Percentiles rank a stretch among this genome's conserved stretches.
These are phyloP conservation scores for Zaprionus gabonicus DNA, from an alignment of 1,140 invertebrate species.

Conservation along the genomic window DNA sequence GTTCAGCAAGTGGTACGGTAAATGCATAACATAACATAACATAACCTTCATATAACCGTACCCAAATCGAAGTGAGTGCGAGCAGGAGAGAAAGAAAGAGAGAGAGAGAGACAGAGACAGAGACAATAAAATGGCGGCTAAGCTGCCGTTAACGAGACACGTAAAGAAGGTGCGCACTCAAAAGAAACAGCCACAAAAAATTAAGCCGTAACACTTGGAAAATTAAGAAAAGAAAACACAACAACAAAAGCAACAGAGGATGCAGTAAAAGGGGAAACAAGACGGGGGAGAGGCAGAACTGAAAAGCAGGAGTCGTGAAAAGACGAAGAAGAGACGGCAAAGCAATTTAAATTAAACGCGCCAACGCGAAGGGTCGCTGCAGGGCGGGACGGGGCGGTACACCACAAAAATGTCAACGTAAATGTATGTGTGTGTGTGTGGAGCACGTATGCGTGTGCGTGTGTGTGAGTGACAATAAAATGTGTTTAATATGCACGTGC, in stretches of 20 bases:
- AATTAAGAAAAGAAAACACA: conserved; percentile 25
- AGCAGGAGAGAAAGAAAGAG: conserved; percentile 11
- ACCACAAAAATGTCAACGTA: conserved; percentile 56
- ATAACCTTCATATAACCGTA: neutral
- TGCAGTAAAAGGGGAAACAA: neutral
- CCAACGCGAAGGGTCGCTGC: conserved; percentile 36
- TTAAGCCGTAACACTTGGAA: conserved; percentile 33
- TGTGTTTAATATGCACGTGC: conserved; percentile 75
- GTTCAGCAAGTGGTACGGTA: neutral
- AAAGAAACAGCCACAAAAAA: conserved; percentile 37
- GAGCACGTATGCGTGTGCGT: conserved; percentile 23
- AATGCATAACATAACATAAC: conserved; percentile 20
- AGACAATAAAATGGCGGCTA: conserved; percentile 37
- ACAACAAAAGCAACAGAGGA: conserved; percentile 14
- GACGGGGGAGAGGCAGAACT: neutral
- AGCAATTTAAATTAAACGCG: conserved; percentile 78
- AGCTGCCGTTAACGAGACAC: conserved; percentile 38
- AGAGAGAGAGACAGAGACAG: conserved; percentile 21
- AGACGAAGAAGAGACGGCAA: conserved; percentile 38
- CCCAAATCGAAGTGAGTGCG: conserved; percentile 6
- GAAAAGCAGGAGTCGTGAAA: conserved; percentile 36
- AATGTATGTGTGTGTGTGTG: conserved; percentile 32
- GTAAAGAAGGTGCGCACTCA: conserved; percentile 49
- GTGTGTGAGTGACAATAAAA: conserved; percentile 66
- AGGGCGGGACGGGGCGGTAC: neutral